A percentile compares a stretch with the other conserved stretches of the same genome.
These are phyloP conservation scores for Phyllotis vaccarum DNA, from an alignment of 2,797 vertebrate species.

Conservation along the genomic window DNA sequence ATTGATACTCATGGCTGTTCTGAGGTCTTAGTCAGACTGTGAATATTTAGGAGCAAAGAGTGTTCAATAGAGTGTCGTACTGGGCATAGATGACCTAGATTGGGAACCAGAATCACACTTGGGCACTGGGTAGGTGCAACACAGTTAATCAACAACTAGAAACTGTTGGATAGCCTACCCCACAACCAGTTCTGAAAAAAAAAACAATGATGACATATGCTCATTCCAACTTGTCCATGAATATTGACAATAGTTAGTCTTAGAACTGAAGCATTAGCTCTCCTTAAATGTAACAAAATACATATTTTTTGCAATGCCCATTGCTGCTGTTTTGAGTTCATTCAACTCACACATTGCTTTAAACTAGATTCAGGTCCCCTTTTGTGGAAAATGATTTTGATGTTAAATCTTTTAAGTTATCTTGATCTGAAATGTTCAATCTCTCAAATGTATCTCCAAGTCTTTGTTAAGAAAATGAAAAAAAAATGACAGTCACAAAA, in stretches of 20 bases:
- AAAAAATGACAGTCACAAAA: not conserved
- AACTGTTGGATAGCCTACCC: not conserved
- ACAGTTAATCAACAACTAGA: not conserved
- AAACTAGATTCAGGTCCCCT: not conserved
- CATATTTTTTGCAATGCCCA: not conserved
- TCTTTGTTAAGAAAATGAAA: conserved; percentile 42
- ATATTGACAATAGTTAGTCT: not conserved
- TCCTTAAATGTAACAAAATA: not conserved
- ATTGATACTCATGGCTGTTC: not conserved
- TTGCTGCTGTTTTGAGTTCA: not conserved
- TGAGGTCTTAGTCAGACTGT: not conserved
- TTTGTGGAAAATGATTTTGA: not conserved
- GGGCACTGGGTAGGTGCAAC: not conserved
- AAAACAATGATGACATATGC: not conserved
- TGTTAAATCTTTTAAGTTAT: not conserved
- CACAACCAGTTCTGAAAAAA: not conserved
- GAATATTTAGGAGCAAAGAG: not conserved
- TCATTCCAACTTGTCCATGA: not conserved
- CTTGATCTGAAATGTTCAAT: conserved; percentile 2
- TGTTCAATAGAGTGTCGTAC: not conserved
- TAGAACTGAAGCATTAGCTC: not conserved
- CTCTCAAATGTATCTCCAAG: not conserved
- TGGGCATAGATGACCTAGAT: not conserved
- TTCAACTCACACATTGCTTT: not conserved
- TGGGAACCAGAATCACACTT: not conserved